Base-by-base conservation (phyloP, 92 coral and sea anemone species). In the Montipora capitata region DNA sequence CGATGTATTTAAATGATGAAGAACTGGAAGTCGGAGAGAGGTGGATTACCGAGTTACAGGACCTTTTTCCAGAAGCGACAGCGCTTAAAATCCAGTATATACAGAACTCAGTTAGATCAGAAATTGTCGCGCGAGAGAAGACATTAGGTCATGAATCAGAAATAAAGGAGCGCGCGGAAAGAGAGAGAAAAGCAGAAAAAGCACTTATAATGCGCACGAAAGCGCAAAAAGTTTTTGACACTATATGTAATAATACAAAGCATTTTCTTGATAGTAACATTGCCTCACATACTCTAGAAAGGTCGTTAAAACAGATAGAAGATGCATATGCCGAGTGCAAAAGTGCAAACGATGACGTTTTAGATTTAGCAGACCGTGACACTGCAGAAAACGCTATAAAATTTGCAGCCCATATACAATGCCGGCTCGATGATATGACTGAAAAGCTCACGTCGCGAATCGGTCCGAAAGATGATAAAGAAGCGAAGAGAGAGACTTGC, bases 201-300 rank as follows among this genome's bases (percentile, higher is more conserved):
- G 84, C 88, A 82, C 43, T 59, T 27, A 42, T 83, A 74, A 75
- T 78, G 58, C 1, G 79, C 77, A 5, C 74, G 61, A 20, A 13
- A 68, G 61, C 72, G 88, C 58, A 57, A 67, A 40, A 69, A 74
- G 77, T 87, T 72, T 67, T 86, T 77, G 89, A 85, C 4, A 76
- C 89, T 10, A 2, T 18, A 62, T 85, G 75, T 14, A 45, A 45
- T 2, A 45, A 45, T 45, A 45, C 52, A 41, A 15, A 85, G 76
- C 76, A 14, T 72, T 43, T 15, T 42, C 16, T 57, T 18, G 40
- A 40, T 63, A 74, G 27, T 43, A 17, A 10, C 75, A 64, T 27
- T 27, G 44, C 7, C 3, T 9, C 82, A 88, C 51, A 45, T 45
- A 45, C 0, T 45, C 51, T 45, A 45, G 51, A 45, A 45, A 45